Percentiles rank a stretch among this genome's conserved stretches.
phyloP scores from a whole-genome alignment of 1,140 invertebrate genomes.

The Megalonaias nervosa region DNA sequence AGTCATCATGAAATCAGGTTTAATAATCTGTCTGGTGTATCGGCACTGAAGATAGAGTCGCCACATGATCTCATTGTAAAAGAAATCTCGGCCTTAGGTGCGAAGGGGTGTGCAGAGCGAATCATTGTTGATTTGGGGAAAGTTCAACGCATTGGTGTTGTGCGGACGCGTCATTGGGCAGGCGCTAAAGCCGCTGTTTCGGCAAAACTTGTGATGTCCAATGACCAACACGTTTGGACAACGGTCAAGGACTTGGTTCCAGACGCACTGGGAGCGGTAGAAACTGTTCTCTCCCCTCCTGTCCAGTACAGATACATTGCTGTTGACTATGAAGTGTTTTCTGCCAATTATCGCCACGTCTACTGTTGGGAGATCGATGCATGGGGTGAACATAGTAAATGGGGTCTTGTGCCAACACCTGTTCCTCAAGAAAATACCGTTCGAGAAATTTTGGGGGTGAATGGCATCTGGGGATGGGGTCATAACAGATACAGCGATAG shows the following conservation, averaged over 20 bases:
- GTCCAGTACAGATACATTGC: conserved; percentile 25
- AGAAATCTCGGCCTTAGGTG: conserved; percentile 42
- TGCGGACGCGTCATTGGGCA: conserved; percentile 52
- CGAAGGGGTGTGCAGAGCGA: conserved; percentile 35
- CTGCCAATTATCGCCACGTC: conserved; percentile 38
- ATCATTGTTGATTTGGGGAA: conserved; percentile 44
- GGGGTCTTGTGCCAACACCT: conserved; percentile 31
- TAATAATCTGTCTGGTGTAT: conserved; percentile 12
- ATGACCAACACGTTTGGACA: conserved; percentile 36
- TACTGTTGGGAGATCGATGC: conserved; percentile 55
- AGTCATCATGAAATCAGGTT: conserved; percentile 42
- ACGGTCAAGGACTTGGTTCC: conserved; percentile 32
- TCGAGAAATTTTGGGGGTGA: conserved; percentile 48
- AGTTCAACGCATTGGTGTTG: conserved; percentile 18
- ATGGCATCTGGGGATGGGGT: conserved; percentile 60
- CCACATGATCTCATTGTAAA: conserved; percentile 30
- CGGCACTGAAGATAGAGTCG: conserved; percentile 33
- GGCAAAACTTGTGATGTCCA: conserved; percentile 34
- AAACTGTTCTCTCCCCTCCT: conserved; percentile 17
- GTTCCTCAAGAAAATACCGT: conserved; percentile 34
- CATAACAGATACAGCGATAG: conserved; percentile 37
- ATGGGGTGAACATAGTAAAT: conserved; percentile 38
- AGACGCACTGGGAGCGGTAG: conserved; percentile 39
- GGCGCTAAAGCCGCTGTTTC: conserved; percentile 34
- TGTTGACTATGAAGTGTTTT: conserved; percentile 33